Conservation (phyloP, 2,888 invertebrate genomes). For the Dione juno region DNA sequence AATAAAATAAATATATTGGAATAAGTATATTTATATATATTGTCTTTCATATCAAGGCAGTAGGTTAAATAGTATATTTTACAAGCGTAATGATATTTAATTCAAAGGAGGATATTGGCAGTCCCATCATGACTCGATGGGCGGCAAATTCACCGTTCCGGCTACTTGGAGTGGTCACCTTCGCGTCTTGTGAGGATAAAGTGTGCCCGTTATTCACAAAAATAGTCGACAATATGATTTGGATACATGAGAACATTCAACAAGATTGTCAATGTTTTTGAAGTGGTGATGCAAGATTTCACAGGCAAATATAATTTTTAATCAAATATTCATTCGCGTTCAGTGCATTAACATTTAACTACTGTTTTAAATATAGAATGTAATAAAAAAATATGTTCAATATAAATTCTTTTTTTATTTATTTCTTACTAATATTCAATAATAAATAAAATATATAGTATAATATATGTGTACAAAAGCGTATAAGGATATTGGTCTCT, state of each 20-base stretch:
- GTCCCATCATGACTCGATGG: conserved; percentile 78
- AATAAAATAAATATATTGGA: no score
- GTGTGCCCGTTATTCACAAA: conserved; percentile 77
- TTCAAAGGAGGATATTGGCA: conserved; percentile 79
- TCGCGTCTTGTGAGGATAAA: conserved; percentile 73
- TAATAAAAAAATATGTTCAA: background rate
- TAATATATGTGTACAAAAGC: background rate
- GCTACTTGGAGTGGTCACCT: conserved; percentile 80
- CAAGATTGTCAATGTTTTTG: conserved; percentile 75
- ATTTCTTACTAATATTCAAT: background rate
- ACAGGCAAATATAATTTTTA: conserved; percentile 2
- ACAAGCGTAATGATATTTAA: background rate
- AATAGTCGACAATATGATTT: conserved; percentile 78
- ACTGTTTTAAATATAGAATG: background rate
- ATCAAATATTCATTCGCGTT: background rate
- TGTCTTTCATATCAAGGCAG: background rate
- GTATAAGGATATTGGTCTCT: background rate
- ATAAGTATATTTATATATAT: background rate
- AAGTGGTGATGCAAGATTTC: conserved; percentile 8
- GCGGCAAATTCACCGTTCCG: conserved; percentile 76
- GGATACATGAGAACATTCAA: conserved; percentile 82
- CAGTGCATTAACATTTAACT: background rate
- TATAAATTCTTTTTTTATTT: background rate
- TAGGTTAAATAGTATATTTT: background rate
- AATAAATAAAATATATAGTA: background rate